Evolutionary conservation across 2,113 vertebrate species (phyloP).

Genomic region (Noturus placidus): DNA sequence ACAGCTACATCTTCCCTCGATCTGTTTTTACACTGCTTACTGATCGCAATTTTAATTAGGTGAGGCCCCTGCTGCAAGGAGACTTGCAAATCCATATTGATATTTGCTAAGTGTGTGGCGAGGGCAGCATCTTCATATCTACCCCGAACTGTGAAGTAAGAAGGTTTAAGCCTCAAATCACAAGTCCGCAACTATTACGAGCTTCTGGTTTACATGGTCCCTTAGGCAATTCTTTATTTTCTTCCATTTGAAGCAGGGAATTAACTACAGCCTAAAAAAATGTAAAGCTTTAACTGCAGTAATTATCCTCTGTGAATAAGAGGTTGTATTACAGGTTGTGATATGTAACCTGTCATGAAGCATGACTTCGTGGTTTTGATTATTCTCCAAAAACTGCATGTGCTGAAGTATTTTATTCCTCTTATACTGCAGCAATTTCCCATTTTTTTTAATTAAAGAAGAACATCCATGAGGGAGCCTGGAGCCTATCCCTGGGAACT

Average conservation of each 20-base stretch:
- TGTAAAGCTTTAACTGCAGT: constrained; percentile 47
- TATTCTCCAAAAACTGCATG: neutral
- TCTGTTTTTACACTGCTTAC: constrained; percentile 69
- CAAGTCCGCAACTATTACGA: constrained; percentile 62
- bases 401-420: neutral
- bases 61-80: constrained; percentile 68
- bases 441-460: neutral
- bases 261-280: constrained; percentile 46
- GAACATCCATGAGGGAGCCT: too few species aligned
- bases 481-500: too few species aligned
- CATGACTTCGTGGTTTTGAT: neutral
- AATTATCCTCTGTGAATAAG: constrained; percentile 12
- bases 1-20: constrained; percentile 45
- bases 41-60: constrained; percentile 75
- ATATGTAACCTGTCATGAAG: neutral
- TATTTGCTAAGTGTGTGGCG: constrained; percentile 59
- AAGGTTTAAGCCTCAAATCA: constrained; percentile 55
- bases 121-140: constrained; percentile 51
- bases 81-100: constrained; percentile 70
- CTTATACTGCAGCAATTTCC: neutral
- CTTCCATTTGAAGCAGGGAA: constrained; percentile 50
- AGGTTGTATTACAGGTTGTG: neutral
- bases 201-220: constrained; percentile 57
- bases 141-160: constrained; percentile 44
- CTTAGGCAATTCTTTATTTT: constrained; percentile 56